Evolutionary conservation across 2,113 vertebrate species (phyloP), one percentile per base, ranked within the genome.

Genomic region (Upupa epops): DNA sequence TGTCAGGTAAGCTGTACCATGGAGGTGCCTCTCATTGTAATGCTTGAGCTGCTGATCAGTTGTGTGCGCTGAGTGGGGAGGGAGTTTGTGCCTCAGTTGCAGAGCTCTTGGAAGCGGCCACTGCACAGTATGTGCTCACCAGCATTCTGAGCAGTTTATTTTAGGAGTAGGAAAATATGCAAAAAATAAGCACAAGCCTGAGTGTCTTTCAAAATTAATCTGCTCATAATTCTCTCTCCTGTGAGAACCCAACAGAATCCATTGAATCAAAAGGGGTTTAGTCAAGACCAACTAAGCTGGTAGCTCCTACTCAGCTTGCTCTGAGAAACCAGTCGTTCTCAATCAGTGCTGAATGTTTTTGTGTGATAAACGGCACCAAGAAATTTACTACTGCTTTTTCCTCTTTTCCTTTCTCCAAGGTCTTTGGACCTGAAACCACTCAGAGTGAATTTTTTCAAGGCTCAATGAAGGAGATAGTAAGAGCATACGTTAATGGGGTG

Each of bases 391-490:
- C 5, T 46, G 2, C 0, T 16, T 8, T 20, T 17, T 34, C 3
- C 7, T 31, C 22, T 9, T 8, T 2, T 8, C 5, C 11, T 1
- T 74, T 34, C 80, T 63, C n/a, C n/a, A 91, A 99, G 98, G 98
- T 99, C 56, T 99, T 98, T 96, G 98, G 98, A 40, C 97, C 98
- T 10, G 97, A 97, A 58, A 97, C 96, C 7, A 97, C 96, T 16
- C 98, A 99, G 88, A 96, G 93, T 3, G 97, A 98, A 42, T 97
- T 99, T 65, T 99, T 98, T 92, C 98, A 98, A 68, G 95, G 96
- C 45, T 98, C 98, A 2, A 96, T 98, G 87, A 98, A 95, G 87
- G 97, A 97, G 11, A 95, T 98, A 17, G 93, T 98, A 86, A 95
- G 83, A 42, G 96, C 98, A 1, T 98, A 97, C 77, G 49, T 98